Evolutionary conservation across 2,888 invertebrate species (phyloP), one percentile per base, ranked within the genome.

Genomic region (Drosophila lutescens): DNA sequence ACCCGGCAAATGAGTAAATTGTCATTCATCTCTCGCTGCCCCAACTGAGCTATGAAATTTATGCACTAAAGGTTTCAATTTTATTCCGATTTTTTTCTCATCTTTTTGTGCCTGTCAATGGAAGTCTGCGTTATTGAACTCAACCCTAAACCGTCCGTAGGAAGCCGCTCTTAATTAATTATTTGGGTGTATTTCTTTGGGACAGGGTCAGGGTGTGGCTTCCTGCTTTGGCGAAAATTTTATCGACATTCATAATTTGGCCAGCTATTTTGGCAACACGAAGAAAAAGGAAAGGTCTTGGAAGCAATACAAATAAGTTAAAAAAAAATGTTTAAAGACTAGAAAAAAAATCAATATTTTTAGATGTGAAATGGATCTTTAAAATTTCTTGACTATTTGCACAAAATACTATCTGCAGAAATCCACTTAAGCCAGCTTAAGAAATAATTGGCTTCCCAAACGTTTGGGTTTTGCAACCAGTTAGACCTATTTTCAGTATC

Each of bases 101-200:
- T 20, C 20, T 7, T 46, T 12, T 47, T 36, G 3, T 46, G 4
- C 17, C 34, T 34, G 34, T 26, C 47, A 60, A 55, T 54, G 12
- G 59, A 55, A 43, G 34, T 30, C 23, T n/a, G 47, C 51, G 34
- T 4, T 50, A 63, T 60, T 63, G 63, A 65, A 62, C 54, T 47
- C 63, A 61, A 46, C 44, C 51, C 60, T 36, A 50, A 30, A 40
- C 23, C 36, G 9, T 12, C 36, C 36, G 36, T 63, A 36, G 61
- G 65, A 61, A 65, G 61, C 51, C 54, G 63, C 84, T 86, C 71
- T 80, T 86, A 86, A 85, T 86, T 85, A 77, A 83, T 80, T 83
- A 26, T 65, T 46, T 65, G 43, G 43, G 44, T 59, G 59, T 60
- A 50, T 51, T 43, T 44, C 44, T 61, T 79, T 77, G 68, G 72